Evolutionary conservation across 2,888 invertebrate species (phyloP).

Genomic region (Chrysotoxum bicinctum): DNA sequence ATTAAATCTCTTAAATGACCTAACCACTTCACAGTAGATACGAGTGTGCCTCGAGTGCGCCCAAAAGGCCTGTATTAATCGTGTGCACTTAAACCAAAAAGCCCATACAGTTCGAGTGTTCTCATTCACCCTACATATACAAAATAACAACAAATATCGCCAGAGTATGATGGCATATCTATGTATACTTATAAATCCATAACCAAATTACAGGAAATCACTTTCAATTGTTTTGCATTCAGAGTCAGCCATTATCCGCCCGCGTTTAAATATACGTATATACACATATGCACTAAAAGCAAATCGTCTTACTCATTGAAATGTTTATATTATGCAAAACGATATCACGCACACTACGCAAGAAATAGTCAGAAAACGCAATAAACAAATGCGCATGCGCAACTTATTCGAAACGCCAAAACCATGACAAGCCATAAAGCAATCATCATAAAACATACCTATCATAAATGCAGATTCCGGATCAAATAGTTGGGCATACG

Average conservation of each 20-base stretch:
- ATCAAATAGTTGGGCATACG: background rate
- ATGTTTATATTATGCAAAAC: slow-evolving; percentile 66
- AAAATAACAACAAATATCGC: background rate
- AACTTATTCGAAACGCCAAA: slow-evolving; percentile 35
- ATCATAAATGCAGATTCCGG: background rate
- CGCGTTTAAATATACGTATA: background rate
- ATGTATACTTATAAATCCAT: slow-evolving; percentile 53
- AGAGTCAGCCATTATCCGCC: slow-evolving; percentile 25
- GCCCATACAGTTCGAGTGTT: slow-evolving; percentile 47
- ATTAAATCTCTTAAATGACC: slow-evolving; percentile 15
- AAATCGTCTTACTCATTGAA: slow-evolving; percentile 51
- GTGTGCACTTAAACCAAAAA: slow-evolving; percentile 31
- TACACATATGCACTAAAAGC: slow-evolving; percentile 4
- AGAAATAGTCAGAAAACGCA: slow-evolving; percentile 22
- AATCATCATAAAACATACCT: slow-evolving; percentile 24
- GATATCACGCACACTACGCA: slow-evolving; percentile 36
- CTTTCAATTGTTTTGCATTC: slow-evolving; percentile 72
- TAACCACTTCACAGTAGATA: slow-evolving; percentile 17
- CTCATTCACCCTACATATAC: slow-evolving; percentile 45
- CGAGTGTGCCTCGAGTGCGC: background rate
- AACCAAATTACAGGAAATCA: slow-evolving; percentile 71
- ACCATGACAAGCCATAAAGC: slow-evolving; percentile 37
- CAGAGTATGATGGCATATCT: background rate
- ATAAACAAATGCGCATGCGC: slow-evolving; percentile 60
- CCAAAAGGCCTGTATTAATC: background rate